phyloP scores from a whole-genome alignment of 2,888 invertebrate genomes.

The Ernsta delagoae region DNA sequence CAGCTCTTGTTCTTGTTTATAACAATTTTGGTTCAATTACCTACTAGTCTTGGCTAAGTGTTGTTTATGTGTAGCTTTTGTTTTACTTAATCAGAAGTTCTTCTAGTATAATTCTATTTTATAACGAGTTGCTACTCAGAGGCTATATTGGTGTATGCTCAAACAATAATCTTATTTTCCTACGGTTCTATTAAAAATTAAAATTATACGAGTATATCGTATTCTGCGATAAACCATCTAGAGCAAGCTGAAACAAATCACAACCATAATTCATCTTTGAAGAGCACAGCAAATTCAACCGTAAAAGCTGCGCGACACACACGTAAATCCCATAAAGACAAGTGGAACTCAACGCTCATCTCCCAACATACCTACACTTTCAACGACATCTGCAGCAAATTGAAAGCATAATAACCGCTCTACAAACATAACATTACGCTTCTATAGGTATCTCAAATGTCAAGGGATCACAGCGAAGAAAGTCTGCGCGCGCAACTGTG shows the following conservation, averaged over 20 bases:
- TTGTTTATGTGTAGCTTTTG: too few relatives aligned
- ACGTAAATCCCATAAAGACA: background rate
- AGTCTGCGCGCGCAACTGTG: slow-evolving; percentile 66
- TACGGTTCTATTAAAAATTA: too few relatives aligned
- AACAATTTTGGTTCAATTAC: too few relatives aligned
- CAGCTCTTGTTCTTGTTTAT: too few relatives aligned
- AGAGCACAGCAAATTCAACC: background rate
- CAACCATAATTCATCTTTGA: background rate
- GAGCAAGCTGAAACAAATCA: background rate
- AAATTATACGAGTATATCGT: background rate
- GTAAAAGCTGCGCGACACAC: too few relatives aligned
- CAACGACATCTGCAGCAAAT: slow-evolving; percentile 20
- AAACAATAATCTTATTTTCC: too few relatives aligned
- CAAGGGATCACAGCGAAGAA: slow-evolving; percentile 47
- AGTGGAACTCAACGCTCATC: slow-evolving; percentile 3
- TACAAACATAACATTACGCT: background rate
- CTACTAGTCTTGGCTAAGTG: too few relatives aligned
- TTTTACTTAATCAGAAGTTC: too few relatives aligned
- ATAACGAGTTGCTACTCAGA: too few relatives aligned
- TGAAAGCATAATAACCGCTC: slow-evolving; percentile 17
- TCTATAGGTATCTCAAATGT: slow-evolving; percentile 53
- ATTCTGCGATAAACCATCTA: background rate
- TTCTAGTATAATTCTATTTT: too few relatives aligned
- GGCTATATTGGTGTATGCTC: too few relatives aligned
- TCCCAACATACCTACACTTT: background rate